Conservation (phyloP, 2,888 invertebrate species). For the Rotaria sp. region DNA sequence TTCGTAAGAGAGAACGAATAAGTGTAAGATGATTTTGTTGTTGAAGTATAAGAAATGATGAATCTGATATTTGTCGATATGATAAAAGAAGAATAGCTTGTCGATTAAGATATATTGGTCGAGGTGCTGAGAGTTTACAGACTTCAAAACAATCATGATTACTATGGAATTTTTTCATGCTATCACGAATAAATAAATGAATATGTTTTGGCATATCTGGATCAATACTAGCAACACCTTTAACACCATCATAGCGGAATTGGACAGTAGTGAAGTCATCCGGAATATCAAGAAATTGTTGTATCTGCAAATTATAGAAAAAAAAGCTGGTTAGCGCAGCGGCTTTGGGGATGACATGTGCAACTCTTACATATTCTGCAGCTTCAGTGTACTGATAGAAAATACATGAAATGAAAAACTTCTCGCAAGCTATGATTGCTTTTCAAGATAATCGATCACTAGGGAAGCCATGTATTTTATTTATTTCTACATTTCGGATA, state of each 20-base stretch:
- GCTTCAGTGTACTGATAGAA: too few species aligned
- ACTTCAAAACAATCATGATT: not conserved
- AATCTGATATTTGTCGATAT: not conserved
- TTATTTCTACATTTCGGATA: too few species aligned
- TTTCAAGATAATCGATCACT: too few species aligned
- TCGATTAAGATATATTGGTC: not conserved
- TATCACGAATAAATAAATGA: not conserved
- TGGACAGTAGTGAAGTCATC: not conserved
- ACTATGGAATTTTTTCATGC: not conserved
- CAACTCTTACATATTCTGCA: too few species aligned
- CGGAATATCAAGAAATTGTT: fast-evolving
- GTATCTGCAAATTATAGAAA: not conserved
- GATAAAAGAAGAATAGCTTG: not conserved
- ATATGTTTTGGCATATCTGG: not conserved
- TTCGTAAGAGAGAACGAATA: not conserved
- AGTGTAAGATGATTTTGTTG: not conserved
- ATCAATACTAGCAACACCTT: not conserved
- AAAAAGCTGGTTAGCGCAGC: not conserved
- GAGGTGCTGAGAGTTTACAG: not conserved
- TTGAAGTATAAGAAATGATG: not conserved
- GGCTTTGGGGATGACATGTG: too few species aligned
- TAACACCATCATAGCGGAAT: not conserved
- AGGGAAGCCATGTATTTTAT: too few species aligned
- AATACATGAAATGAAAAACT: too few species aligned
- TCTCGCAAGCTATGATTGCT: too few species aligned